Conservation (phyloP, 1,140 invertebrate species). For the Hyphantria cunea region DNA sequence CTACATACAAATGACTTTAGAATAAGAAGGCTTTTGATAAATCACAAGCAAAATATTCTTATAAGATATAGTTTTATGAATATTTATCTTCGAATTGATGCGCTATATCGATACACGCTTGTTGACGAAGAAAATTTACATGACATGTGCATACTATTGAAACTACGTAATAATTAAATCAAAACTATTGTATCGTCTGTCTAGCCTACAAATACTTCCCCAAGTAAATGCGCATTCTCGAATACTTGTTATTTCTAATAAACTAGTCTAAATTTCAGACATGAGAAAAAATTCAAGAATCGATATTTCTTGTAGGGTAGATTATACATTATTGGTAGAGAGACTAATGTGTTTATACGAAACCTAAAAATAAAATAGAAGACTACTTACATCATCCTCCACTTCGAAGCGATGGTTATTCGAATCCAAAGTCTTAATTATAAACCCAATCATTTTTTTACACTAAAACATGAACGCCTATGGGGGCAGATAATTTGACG, state of each 20-base stretch:
- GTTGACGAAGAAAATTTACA: not conserved
- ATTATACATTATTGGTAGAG: too few species aligned
- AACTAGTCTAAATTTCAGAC: too few species aligned
- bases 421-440: conserved; percentile 95
- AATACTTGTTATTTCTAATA: too few species aligned
- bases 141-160: not conserved
- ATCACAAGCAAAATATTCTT: too few species aligned
- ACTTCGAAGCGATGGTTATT: conserved; percentile 93
- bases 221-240: not conserved
- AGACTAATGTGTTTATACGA: too few species aligned
- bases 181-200: not conserved
- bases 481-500: conserved; percentile 37
- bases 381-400: conserved; percentile 91
- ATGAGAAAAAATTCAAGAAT: too few species aligned
- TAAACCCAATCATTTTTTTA: conserved; percentile 63
- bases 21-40: too few species aligned
- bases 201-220: not conserved
- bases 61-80: too few species aligned
- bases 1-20: too few species aligned
- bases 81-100: too few species aligned
- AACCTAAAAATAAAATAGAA: conserved; percentile 10
- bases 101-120: not conserved
- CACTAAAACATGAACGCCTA: conserved; percentile 39
- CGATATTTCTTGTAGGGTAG: too few species aligned
- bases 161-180: not conserved